phyloP scores from a whole-genome alignment of 2,113 vertebrate species.

The Accipiter cooperii region DNA sequence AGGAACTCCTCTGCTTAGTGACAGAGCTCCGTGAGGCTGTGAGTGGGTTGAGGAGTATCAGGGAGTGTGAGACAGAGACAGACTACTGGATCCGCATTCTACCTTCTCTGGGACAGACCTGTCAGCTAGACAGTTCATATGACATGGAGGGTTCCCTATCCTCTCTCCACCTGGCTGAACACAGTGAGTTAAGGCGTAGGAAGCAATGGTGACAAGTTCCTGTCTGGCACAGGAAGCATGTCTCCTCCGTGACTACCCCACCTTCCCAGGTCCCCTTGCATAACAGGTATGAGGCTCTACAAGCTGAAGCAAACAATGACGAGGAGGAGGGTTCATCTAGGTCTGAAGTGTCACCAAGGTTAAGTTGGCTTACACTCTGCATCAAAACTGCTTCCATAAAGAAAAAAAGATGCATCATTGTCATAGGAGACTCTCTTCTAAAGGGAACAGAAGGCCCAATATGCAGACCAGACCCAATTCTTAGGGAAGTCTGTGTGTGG shows the following conservation, averaged over 20 bases:
- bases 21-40: neutral
- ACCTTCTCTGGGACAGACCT: neutral
- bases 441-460: neutral
- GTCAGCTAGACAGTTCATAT: neutral
- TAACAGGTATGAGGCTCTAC: neutral
- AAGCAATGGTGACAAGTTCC: neutral
- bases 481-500: neutral
- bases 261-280: neutral
- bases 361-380: neutral
- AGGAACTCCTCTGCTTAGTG: neutral
- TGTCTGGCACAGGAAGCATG: rapidly evolving
- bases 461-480: neutral
- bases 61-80: neutral
- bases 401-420: neutral
- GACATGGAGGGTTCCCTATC: neutral
- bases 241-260: neutral
- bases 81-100: neutral
- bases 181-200: neutral
- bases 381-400: neutral
- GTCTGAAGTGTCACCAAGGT: neutral
- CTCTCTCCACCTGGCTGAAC: neutral
- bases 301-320: neutral
- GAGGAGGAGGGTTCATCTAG: neutral
- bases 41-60: neutral
- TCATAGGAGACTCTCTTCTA: neutral